Conservation (phyloP, 2,797 vertebrate genomes). For the Glossophaga mutica region DNA sequence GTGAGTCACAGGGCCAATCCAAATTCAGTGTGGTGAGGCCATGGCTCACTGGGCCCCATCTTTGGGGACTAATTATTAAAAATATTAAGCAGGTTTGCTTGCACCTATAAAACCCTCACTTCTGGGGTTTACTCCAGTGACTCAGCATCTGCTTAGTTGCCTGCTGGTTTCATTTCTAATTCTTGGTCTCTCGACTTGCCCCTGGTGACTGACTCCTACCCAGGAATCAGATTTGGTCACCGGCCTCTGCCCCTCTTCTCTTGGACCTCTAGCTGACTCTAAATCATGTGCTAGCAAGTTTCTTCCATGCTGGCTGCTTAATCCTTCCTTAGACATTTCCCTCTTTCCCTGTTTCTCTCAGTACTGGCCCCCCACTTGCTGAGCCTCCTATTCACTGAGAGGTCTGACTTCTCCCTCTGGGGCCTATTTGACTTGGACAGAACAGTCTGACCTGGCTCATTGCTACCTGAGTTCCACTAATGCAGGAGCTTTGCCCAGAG, state of each 20-base stretch:
- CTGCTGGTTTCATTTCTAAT: not conserved
- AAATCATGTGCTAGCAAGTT: not conserved
- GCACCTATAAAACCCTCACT: not conserved
- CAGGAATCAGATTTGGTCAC: not conserved
- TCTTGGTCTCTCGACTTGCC: not conserved
- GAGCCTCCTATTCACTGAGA: not conserved
- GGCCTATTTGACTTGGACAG: constrained; percentile 40
- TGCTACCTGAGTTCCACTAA: not conserved
- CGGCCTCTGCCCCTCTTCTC: not conserved
- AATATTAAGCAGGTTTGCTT: not conserved
- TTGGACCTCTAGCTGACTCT: not conserved
- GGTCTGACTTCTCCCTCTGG: constrained; percentile 51
- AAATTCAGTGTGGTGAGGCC: not conserved
- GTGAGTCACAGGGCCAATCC: not conserved
- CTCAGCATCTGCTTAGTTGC: not conserved
- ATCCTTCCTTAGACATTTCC: not conserved
- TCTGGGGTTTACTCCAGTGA: not conserved
- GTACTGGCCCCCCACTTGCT: not conserved
- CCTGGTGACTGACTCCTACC: not conserved
- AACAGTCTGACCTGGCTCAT: not conserved
- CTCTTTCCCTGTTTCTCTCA: not conserved
- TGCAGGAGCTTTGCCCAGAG: not conserved
- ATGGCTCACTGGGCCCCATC: not conserved
- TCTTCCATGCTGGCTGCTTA: not conserved
- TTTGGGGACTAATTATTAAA: not conserved